These are phyloP conservation scores for Actinopyga echinites DNA, from an alignment of 53 echinoderm and acorn worm species.

Conservation along the genomic window DNA sequence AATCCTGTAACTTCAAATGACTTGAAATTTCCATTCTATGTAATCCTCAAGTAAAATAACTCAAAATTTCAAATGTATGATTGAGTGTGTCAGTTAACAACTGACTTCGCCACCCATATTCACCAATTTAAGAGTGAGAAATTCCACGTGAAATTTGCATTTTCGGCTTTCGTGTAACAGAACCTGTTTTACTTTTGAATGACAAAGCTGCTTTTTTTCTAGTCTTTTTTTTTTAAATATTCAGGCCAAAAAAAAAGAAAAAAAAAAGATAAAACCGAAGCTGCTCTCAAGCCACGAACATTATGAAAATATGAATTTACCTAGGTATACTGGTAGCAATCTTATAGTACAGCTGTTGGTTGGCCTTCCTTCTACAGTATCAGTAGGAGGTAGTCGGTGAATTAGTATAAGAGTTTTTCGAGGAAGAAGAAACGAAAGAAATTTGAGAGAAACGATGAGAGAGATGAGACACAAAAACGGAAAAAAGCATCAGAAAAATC, in stretches of 20 bases:
- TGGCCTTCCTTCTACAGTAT: slow-evolving; percentile 68
- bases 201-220: too few relatives aligned
- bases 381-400: slow-evolving; percentile 10
- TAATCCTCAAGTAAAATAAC: too few relatives aligned
- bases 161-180: too few relatives aligned
- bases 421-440: slow-evolving; percentile 2
- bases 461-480: not conserved
- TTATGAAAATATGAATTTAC: slow-evolving; percentile 37
- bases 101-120: too few relatives aligned
- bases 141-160: too few relatives aligned
- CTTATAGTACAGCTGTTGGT: slow-evolving; percentile 81
- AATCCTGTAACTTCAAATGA: too few relatives aligned
- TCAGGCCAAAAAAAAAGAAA: not conserved
- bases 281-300: slow-evolving; percentile 11
- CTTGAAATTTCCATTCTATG: too few relatives aligned
- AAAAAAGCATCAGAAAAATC: not conserved
- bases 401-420: not conserved
- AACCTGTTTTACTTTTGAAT: too few relatives aligned
- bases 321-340: slow-evolving; percentile 56
- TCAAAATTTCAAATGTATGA: too few relatives aligned
- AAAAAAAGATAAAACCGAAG: not conserved
- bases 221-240: too few relatives aligned
- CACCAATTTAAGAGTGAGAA: too few relatives aligned
- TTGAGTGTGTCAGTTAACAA: too few relatives aligned
- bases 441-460: slow-evolving; percentile 45